These are phyloP conservation scores for Pseudomyrmex concolor DNA, from an alignment of 1,140 invertebrate genomes.

Conservation along the genomic window DNA sequence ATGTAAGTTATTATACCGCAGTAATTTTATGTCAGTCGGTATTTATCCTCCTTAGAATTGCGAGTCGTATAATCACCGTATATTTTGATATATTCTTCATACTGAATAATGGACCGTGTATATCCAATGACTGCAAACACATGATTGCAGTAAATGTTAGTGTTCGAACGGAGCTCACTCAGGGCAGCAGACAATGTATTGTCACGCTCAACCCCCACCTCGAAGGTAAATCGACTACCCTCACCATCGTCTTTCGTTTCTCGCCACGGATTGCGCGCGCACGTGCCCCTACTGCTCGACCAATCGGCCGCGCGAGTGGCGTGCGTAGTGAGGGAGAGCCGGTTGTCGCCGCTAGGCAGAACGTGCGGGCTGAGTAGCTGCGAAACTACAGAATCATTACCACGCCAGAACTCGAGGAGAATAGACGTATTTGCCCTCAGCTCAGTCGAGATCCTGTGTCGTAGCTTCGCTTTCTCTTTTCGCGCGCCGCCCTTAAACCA, in stretches of 20 bases:
- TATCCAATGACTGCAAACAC: slow-evolving; percentile 45
- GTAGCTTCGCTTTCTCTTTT: slow-evolving; percentile 48
- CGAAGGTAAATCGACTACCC: slow-evolving; percentile 16
- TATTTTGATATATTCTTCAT: not conserved
- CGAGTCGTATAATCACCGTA: not conserved
- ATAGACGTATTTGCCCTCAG: slow-evolving; percentile 80
- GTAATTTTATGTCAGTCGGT: too few relatives aligned
- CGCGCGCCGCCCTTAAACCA: slow-evolving; percentile 47
- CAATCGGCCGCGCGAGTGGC: slow-evolving; percentile 61
- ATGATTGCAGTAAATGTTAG: slow-evolving; percentile 43
- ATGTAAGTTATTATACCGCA: too few relatives aligned
- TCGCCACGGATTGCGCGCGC: slow-evolving; percentile 59
- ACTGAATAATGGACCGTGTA: not conserved
- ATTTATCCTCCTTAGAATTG: too few relatives aligned
- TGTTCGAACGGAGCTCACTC: slow-evolving; percentile 49
- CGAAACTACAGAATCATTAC: slow-evolving; percentile 83
- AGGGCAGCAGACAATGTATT: slow-evolving; percentile 59
- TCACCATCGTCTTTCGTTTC: slow-evolving; percentile 42
- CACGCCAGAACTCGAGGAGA: slow-evolving; percentile 83
- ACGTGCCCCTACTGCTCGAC: slow-evolving; percentile 44
- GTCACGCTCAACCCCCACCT: slow-evolving; percentile 55
- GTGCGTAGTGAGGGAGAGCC: slow-evolving; percentile 46
- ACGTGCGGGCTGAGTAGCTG: slow-evolving; percentile 70
- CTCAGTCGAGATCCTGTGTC: slow-evolving; percentile 82
- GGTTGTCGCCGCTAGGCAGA: slow-evolving; percentile 63